Evolutionary conservation across 2,113 vertebrate genomes (phyloP).

Genomic region (Dendropsophus ebraccatus): DNA sequence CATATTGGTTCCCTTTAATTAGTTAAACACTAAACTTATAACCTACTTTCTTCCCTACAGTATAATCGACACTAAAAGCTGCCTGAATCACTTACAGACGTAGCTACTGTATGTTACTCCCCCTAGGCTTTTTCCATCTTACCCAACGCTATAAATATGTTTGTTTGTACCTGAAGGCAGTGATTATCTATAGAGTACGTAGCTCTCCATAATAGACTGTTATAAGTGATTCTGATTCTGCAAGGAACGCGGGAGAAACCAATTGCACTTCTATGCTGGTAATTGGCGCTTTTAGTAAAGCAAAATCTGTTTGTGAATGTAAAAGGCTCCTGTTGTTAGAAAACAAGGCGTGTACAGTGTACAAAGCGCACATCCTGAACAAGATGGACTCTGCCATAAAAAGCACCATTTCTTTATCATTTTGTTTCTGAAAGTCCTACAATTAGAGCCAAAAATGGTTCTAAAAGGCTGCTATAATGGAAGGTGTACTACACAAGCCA

Average conservation of each 20-base stretch:
- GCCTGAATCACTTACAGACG: neutral
- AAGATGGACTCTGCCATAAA: neutral
- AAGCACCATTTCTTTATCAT: slow-evolving; percentile 5
- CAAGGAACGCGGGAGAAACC: neutral
- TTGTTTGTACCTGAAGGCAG: slow-evolving; percentile 14
- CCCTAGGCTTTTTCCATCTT: neutral
- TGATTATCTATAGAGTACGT: slow-evolving; percentile 30
- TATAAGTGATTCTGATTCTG: neutral
- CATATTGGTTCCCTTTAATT: neutral
- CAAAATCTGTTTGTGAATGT: slow-evolving; percentile 1
- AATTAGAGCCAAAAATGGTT: neutral
- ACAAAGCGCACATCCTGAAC: neutral
- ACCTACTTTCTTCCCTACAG: neutral
- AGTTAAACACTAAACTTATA: neutral
- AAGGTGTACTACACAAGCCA: neutral
- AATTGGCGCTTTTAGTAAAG: slow-evolving; percentile 37
- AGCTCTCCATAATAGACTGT: neutral
- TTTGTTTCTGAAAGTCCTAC: neutral
- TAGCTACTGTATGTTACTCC: neutral
- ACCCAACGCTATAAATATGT: slow-evolving; percentile 13
- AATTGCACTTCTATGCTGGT: neutral
- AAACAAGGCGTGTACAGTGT: neutral
- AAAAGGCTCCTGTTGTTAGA: slow-evolving; percentile 10
- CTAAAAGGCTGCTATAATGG: neutral
- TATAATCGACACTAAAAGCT: slow-evolving; percentile 1